phyloP scores from a whole-genome alignment of 2,113 vertebrate species.

The Corythoichthys haematopterus region DNA sequence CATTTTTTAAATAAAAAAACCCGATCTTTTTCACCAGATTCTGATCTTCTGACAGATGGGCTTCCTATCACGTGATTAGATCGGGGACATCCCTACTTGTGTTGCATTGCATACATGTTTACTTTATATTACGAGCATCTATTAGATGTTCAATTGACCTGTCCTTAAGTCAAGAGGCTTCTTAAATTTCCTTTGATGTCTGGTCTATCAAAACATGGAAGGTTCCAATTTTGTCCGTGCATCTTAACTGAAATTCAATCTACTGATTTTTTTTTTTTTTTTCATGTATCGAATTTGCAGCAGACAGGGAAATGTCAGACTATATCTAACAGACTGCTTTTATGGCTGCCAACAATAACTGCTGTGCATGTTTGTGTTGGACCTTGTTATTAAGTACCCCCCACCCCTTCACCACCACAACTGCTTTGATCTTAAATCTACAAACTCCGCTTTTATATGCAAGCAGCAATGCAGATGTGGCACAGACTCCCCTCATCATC shows the following conservation, averaged over 20 bases:
- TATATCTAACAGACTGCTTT: constrained; percentile 30
- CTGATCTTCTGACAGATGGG: no score
- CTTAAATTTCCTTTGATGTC: constrained; percentile 50
- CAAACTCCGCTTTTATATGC: constrained; percentile 5
- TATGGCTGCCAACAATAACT: constrained; percentile 39
- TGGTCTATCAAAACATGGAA: constrained; percentile 36
- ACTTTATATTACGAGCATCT: not conserved
- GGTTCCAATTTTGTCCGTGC: constrained; percentile 50
- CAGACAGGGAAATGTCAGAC: constrained; percentile 27
- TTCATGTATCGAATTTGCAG: constrained; percentile 36
- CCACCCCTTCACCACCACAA: not conserved
- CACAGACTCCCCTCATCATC: constrained; percentile 35
- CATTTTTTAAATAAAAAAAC: no score
- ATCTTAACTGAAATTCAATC: constrained; percentile 58
- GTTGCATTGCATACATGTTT: not conserved
- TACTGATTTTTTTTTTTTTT: constrained; percentile 33
- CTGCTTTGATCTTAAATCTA: constrained; percentile 25
- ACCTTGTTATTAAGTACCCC: constrained; percentile 23
- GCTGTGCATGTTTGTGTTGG: constrained; percentile 46
- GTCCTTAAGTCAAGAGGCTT: constrained; percentile 22
- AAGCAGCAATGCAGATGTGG: constrained; percentile 19
- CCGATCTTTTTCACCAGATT: no score
- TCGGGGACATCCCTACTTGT: no score
- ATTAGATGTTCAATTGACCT: not conserved
- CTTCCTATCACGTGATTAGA: no score